A percentile compares a stretch with the other conserved stretches of the same genome.
Conservation (phyloP, 2,797 vertebrate species). For the Chromobotia macracanthus region DNA sequence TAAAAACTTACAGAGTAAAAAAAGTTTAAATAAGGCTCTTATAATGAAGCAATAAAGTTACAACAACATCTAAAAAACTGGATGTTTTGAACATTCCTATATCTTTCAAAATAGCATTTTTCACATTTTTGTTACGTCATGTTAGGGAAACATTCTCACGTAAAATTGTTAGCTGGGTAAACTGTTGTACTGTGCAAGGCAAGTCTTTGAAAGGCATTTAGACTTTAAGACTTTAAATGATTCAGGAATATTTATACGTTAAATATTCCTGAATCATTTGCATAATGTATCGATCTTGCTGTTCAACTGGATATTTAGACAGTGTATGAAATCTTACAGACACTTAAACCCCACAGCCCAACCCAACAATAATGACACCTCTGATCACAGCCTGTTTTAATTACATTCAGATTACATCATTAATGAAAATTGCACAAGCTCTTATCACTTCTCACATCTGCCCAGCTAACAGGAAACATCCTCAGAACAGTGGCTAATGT, state of each 20-base stretch:
- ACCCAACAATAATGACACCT: not conserved
- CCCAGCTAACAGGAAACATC: not conserved
- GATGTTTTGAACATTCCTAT: too few species aligned
- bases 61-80: too few species aligned
- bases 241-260: too few species aligned
- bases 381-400: slow-evolving; percentile 6
- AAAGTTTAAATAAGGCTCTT: too few species aligned
- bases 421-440: slow-evolving; percentile 13
- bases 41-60: too few species aligned
- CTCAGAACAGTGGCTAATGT: not conserved
- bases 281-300: not conserved
- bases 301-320: slow-evolving; percentile 2
- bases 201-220: not conserved
- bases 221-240: not conserved
- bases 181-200: too few species aligned
- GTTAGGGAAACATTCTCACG: too few species aligned
- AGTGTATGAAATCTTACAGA: not conserved
- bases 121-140: too few species aligned
- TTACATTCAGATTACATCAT: not conserved
- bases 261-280: not conserved
- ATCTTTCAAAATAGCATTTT: too few species aligned
- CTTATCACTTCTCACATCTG: not conserved
- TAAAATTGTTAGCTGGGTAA: too few species aligned
- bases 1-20: too few species aligned
- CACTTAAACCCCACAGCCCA: not conserved